These are phyloP conservation scores for Arenicola marina DNA, from an alignment of 2,888 invertebrate species.

Conservation along the genomic window DNA sequence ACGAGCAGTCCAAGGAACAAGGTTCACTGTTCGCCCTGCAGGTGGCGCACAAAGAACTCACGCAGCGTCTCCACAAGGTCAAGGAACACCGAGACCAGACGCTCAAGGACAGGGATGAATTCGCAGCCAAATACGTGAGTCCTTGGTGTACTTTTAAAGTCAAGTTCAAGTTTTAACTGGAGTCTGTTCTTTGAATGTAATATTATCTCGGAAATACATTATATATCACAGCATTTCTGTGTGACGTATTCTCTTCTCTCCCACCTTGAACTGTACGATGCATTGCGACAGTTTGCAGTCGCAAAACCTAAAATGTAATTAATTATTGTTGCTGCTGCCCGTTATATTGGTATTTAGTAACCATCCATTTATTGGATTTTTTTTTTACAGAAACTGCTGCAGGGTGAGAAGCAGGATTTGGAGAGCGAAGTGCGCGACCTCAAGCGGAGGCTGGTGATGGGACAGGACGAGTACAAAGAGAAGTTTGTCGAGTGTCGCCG, in stretches of 20 bases:
- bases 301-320: no score
- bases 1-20: constrained; percentile 11
- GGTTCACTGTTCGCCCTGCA: constrained; percentile 36
- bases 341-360: no score
- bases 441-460: constrained; percentile 49
- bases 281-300: no score
- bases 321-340: no score
- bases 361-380: not conserved
- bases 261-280: no score
- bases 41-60: constrained; percentile 36
- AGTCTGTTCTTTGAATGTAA: no score
- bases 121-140: constrained; percentile 7
- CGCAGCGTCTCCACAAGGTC: constrained; percentile 33
- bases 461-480: constrained; percentile 48
- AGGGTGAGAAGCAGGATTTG: constrained; percentile 29
- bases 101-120: constrained; percentile 26
- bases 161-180: no score
- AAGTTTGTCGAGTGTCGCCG: constrained; percentile 46
- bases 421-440: constrained; percentile 44
- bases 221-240: not conserved
- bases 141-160: not conserved
- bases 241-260: no score
- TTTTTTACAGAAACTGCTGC: not conserved
- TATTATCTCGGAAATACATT: not conserved
- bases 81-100: constrained; percentile 29